Base-by-base conservation (phyloP, 2,888 invertebrate species). In the Blastobasis lacticolella region DNA sequence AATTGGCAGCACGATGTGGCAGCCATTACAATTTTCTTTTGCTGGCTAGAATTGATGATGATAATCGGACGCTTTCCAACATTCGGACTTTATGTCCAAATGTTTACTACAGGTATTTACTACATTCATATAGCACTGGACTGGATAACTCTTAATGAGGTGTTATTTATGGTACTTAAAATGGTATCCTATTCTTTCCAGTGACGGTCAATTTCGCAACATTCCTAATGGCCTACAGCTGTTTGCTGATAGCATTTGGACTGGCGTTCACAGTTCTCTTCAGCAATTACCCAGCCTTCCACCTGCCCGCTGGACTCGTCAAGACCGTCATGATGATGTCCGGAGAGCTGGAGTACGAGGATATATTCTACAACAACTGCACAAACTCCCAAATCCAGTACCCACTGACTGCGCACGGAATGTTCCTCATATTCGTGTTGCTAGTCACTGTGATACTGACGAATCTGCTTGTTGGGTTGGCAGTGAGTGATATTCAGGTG, bases 291-390 rank as follows among this genome's bases (percentile, higher is more conserved):
- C 90, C 91, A 38, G 90, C 95, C 0, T 95, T 94, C 70, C 90
- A 92, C 59, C 88, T 94, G 4, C 84, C 90, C 0, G 89, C 90
- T 50, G 90, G 91, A 0, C 68, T 95, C 0, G 80, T 95, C 1
- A 95, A 95, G 79, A 94, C 94, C 0, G 91, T 95, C 9, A 93
- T 95, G 64, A 95, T 96, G 95, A 95, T 96, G 95, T 94, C 95
- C 0, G 95, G 95, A 0, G 95, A 96, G 74, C 73, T 95, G 48
- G 95, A 95, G 71, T 95, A 94, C 60, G 95, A 95, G 71, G 95
- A 95, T 63, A 93, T 95, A 57, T 95, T 95, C 71, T 95, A 93
- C 61, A 88, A 85, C 44, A 88, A 90, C 54, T 74, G 72, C 51
- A 77, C 80, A 0, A 78, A 77, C 43, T 75, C 83, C 1, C 77